Percentiles rank a stretch among this genome's conserved stretches.
phyloP scores from a whole-genome alignment of 2,888 invertebrate genomes.

The Smittia aterrima region DNA sequence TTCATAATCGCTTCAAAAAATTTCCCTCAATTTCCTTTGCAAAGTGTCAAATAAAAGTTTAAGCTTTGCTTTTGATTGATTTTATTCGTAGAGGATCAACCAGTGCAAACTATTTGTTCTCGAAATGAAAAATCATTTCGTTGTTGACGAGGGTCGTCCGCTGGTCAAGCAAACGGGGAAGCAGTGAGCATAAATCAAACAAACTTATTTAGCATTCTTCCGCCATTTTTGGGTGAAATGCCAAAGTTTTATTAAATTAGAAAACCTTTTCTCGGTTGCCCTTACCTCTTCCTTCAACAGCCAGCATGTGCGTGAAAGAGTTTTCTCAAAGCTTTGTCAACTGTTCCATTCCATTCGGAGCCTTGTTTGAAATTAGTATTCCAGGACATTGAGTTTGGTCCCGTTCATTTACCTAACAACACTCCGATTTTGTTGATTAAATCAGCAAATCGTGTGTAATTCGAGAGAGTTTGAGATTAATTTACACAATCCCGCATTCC shows the following conservation, averaged over 20 bases:
- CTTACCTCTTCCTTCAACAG: conserved; percentile 1
- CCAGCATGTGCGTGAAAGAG: not conserved
- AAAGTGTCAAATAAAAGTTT: no score
- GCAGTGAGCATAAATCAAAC: not conserved
- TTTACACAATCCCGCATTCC: conserved; percentile 27
- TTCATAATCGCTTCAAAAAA: no score
- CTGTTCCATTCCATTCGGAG: not conserved
- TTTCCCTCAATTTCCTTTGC: no score
- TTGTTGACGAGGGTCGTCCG: conserved; percentile 2
- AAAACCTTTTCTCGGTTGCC: conserved; percentile 12
- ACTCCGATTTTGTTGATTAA: not conserved
- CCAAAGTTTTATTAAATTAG: conserved; percentile 29
- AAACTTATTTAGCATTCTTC: conserved; percentile 7
- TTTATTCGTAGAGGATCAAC: not conserved
- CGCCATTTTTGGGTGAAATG: not conserved
- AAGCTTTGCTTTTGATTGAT: no score
- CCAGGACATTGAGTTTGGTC: conserved; percentile 24
- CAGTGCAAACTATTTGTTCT: not conserved
- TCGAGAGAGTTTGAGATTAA: conserved; percentile 27
- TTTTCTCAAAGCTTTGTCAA: not conserved
- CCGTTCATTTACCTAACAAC: conserved; percentile 23
- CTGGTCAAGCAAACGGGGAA: conserved; percentile 9
- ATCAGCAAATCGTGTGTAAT: conserved; percentile 40
- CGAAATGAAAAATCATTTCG: not conserved
- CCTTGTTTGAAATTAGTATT: conserved; percentile 5